Evolutionary conservation across 2,888 invertebrate species (phyloP), one percentile per base, ranked within the genome.

Genomic region (Hecatera dysodea): DNA sequence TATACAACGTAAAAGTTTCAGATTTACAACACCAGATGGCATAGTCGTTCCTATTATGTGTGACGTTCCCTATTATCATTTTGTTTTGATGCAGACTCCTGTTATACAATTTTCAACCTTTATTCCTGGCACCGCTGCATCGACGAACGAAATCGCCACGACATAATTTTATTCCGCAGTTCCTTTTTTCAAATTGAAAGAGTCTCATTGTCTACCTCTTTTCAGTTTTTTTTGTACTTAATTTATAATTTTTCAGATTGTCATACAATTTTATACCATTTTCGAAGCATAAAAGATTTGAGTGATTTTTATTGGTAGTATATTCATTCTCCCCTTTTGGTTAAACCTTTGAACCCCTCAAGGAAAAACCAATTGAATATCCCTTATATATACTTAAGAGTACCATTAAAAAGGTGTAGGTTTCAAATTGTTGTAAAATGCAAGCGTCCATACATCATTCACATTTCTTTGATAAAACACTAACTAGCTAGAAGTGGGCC

Each of bases 161-260:
- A 39, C 39, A 39, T 15, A 15, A 39, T 39, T 39, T 15, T 39
- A 17, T 15, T 39, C 15, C 39, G 39, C 4, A 39, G 39, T 39
- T 39, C 39, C 33, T 4, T n/a, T 46, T n/a, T 46, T 22, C n/a
- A 46, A n/a, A 46, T n/a, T n/a, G 3, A 22, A 46, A n/a, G 46
- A 46, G 46, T 46, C 46, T 46, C 46, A 46, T 22, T 46, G 46
- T 46, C 46, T 46, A 46, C 46, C 46, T 46, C 46, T 46, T 46
- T 22, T 44, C 44, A 44, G 44, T 44, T 44, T 44, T 44, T 17
- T 17, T 44, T 44, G 15, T 44, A 44, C 44, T 44, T 7, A 19
- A 19, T 44, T 42, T 42, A 17, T 19, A 19, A 39, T 12, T 39
- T 39, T 39, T 15, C 39, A 7, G 15, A 39, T 19, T 19, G 19